Percentiles rank a stretch among this genome's conserved stretches.
phyloP scores from a whole-genome alignment of 2,888 invertebrate genomes.

The Zonitis immaculata region DNA sequence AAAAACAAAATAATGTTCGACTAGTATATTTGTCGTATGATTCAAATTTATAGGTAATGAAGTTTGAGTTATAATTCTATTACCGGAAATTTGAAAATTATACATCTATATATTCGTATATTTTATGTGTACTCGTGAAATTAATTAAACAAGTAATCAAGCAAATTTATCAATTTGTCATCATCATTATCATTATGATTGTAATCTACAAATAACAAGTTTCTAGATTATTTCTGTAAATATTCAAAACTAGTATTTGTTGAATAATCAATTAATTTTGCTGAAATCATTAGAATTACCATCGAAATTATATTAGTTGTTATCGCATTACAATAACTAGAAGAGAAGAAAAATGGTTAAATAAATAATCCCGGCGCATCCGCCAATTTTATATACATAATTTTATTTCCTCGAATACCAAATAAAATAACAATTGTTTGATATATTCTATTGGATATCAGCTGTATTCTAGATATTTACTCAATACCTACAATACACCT shows the following conservation, averaged over 20 bases:
- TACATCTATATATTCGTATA: too few relatives aligned
- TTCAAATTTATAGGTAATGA: neutral
- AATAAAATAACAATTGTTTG: too few relatives aligned
- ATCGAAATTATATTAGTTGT: too few relatives aligned
- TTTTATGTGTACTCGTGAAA: slow-evolving; percentile 3
- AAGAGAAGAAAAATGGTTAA: too few relatives aligned
- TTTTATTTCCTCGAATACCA: too few relatives aligned
- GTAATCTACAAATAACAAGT: neutral
- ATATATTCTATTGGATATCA: too few relatives aligned
- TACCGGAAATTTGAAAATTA: slow-evolving; percentile 12
- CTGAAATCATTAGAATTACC: too few relatives aligned
- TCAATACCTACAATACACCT: neutral
- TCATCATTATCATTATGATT: neutral
- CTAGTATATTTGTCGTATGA: too few relatives aligned
- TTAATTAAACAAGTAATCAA: slow-evolving; percentile 2
- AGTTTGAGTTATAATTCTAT: slow-evolving; percentile 6
- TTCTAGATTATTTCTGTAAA: neutral
- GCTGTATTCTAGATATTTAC: neutral
- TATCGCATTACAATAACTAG: too few relatives aligned
- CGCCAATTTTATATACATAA: neutral
- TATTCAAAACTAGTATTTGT: neutral
- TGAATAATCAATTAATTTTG: too few relatives aligned
- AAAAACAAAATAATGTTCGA: too few relatives aligned
- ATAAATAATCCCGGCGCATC: neutral
- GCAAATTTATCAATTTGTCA: neutral